These are phyloP conservation scores for Drosophila willistoni DNA, from an alignment of 1,140 invertebrate species.

Conservation along the genomic window DNA sequence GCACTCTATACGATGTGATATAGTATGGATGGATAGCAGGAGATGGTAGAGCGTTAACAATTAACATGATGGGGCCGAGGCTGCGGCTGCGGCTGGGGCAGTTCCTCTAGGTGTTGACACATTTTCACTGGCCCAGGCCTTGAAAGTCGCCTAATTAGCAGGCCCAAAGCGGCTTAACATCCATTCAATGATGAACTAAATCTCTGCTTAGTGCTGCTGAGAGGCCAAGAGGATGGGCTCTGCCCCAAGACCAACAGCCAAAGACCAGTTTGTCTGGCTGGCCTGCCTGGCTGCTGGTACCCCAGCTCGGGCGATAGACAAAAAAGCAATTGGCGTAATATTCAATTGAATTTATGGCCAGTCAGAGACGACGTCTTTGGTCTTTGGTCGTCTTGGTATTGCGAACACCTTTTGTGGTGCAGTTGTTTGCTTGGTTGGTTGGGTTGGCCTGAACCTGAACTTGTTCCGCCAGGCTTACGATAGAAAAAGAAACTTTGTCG, in stretches of 20 bases:
- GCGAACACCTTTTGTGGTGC: slow-evolving; percentile 22
- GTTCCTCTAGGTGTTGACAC: slow-evolving; percentile 72
- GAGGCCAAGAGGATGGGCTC: background rate
- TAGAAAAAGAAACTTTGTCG: slow-evolving; percentile 66
- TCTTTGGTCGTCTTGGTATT: slow-evolving; percentile 28
- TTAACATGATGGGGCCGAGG: slow-evolving; percentile 49
- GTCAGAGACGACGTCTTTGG: slow-evolving; percentile 76
- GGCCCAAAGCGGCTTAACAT: slow-evolving; percentile 71
- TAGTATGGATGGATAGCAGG: slow-evolving; percentile 1
- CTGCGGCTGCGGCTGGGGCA: slow-evolving; percentile 6
- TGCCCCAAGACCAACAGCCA: slow-evolving; percentile 6
- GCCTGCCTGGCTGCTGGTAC: slow-evolving; percentile 59
- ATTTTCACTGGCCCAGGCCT: slow-evolving; percentile 62
- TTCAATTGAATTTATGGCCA: slow-evolving; percentile 83
- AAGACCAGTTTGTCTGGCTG: slow-evolving; percentile 45
- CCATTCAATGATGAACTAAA: slow-evolving; percentile 65
- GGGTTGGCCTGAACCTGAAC: slow-evolving; percentile 68
- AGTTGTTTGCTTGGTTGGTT: slow-evolving; percentile 16
- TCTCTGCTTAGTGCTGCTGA: slow-evolving; percentile 59
- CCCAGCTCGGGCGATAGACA: slow-evolving; percentile 67
- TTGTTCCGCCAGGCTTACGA: slow-evolving; percentile 68
- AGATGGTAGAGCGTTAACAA: slow-evolving; percentile 62
- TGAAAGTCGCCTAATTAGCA: slow-evolving; percentile 76
- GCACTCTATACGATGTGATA: slow-evolving; percentile 27
- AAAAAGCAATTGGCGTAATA: slow-evolving; percentile 82